Evolutionary conservation across 2,888 invertebrate species (phyloP), one percentile per base, ranked within the genome.

Genomic region (Aplocera efformata): DNA sequence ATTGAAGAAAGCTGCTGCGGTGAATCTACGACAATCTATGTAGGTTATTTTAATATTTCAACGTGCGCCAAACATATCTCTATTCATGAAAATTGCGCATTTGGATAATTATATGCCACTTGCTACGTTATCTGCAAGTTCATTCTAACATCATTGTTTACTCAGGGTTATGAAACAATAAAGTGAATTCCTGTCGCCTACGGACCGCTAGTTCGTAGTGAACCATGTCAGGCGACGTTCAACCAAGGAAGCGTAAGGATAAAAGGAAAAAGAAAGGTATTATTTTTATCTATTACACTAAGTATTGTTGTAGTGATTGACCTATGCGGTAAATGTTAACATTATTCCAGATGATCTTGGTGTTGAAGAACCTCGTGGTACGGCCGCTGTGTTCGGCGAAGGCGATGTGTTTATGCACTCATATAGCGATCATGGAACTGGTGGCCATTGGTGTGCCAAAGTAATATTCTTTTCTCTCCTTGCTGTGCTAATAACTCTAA

Each of bases 181-280:
- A 71, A 69, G 66, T 60, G 57, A 53, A 58, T 66, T 66, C 71
- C 73, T 73, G 78, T 73, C 81, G 83, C 84, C 68, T 72, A 49
- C 63, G 59, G 70, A 76, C 82, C 78, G 81, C 74, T 79, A 81
- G 77, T 67, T 67, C 54, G 60, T 63, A 72, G 59, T 69, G 63
- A 79, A 90, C 79, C 80, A 95, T 96, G 96, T 95, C 95, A 76
- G 94, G 94, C 63, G 95, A 96, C 88, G 93, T 94, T 63, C 95
- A 95, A 81, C 94, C 94, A 71, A 92, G 94, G 70, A 95, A 94
- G 84, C 93, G 95, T 63, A 95, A 94, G 85, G 95, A 95, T 76
- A 96, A 94, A 81, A 91, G 91, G 77, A 92, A 91, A 74, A 94
- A 92, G 84, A 95, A 94, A 92, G 94, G 95, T 95, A 90, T 29